Percentiles rank a stretch among this genome's conserved stretches.
Evolutionary conservation across 2,113 vertebrate species (phyloP).

Genomic region (Eudorcas thomsonii): DNA sequence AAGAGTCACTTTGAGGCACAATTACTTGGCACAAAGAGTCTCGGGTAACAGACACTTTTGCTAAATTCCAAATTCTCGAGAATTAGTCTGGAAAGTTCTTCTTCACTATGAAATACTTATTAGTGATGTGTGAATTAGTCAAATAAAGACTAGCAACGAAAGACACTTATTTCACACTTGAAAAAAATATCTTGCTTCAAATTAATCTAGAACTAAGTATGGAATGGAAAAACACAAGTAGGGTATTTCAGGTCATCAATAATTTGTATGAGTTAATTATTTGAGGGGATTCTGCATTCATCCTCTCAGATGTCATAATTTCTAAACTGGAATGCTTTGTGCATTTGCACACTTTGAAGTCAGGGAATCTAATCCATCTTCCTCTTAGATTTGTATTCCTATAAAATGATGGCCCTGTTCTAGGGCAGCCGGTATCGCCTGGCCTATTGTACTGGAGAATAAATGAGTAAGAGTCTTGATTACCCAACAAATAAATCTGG

Average conservation of each 20-base stretch:
- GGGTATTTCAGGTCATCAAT: neutral
- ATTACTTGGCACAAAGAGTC: neutral
- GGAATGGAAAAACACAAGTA: neutral
- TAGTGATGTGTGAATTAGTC: constrained; percentile 2
- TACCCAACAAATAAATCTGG: constrained; percentile 84
- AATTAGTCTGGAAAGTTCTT: constrained; percentile 28
- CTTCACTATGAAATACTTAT: constrained; percentile 26
- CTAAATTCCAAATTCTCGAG: constrained; percentile 17
- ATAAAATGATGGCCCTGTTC: constrained; percentile 26
- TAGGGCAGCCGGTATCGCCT: constrained; percentile 33
- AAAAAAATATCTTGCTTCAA: constrained; percentile 18
- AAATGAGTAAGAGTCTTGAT: constrained; percentile 80
- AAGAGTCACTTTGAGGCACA: neutral
- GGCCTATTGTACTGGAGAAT: constrained; percentile 73
- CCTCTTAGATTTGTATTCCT: neutral
- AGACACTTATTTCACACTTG: neutral
- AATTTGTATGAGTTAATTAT: constrained; percentile 1
- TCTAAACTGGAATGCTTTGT: neutral
- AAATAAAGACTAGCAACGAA: constrained; percentile 49
- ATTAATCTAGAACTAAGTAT: constrained; percentile 27
- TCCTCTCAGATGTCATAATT: neutral
- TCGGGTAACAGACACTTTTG: neutral
- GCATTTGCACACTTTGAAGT: constrained; percentile 25
- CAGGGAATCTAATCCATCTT: neutral
- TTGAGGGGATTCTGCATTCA: neutral